Percentiles rank a stretch among this genome's conserved stretches.
phyloP scores from a whole-genome alignment of 1,140 invertebrate genomes.

The Zaprionus vittiger region DNA sequence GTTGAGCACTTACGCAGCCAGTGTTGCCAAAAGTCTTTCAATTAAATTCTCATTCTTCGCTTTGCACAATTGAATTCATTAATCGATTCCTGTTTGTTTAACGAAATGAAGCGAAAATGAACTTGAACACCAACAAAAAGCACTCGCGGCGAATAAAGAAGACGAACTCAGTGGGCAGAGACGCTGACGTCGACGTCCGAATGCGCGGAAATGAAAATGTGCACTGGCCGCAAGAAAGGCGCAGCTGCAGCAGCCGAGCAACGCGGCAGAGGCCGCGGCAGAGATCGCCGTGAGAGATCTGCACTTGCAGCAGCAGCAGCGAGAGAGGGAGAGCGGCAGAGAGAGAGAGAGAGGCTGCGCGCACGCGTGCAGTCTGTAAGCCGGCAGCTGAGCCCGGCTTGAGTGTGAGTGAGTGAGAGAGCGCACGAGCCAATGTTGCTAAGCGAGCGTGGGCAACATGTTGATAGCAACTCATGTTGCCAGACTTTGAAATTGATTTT shows the following conservation, averaged over 20 bases:
- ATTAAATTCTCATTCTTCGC: slow-evolving; percentile 17
- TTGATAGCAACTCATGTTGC: slow-evolving; percentile 23
- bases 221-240: slow-evolving; percentile 58
- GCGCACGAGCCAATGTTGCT: slow-evolving; percentile 51
- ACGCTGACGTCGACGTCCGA: slow-evolving; percentile 57
- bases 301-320: slow-evolving; percentile 22
- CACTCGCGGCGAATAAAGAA: slow-evolving; percentile 23
- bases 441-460: slow-evolving; percentile 5
- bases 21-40: slow-evolving; percentile 13
- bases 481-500: not conserved
- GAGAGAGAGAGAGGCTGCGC: not conserved
- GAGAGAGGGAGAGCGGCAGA: slow-evolving; percentile 3
- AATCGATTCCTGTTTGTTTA: not conserved
- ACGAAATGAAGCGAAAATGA: slow-evolving; percentile 2
- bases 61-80: not conserved
- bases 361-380: slow-evolving; percentile 14
- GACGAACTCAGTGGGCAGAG: slow-evolving; percentile 35
- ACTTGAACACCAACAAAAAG: slow-evolving; percentile 23
- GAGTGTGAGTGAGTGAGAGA: slow-evolving; percentile 27
- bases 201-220: slow-evolving; percentile 65
- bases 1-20: slow-evolving; percentile 44
- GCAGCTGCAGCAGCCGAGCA: slow-evolving; percentile 29
- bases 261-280: slow-evolving; percentile 1
- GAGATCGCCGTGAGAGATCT: slow-evolving; percentile 26
- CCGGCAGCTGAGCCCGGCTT: not conserved